Conservation (phyloP, 2,797 vertebrate genomes). For the Microcaecilia unicolor region DNA sequence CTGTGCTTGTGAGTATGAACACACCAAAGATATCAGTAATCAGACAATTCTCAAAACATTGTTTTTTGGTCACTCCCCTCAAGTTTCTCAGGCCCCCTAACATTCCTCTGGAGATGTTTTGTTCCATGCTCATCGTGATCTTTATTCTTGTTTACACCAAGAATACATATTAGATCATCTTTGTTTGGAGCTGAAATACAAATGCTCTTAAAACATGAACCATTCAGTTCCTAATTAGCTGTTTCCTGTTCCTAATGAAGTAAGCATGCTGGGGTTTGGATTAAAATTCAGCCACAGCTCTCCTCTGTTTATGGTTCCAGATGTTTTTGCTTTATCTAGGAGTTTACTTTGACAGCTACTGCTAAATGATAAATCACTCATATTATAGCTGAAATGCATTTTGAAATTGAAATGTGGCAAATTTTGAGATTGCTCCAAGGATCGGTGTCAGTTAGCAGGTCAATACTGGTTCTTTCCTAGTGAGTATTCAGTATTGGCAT, state of each 20-base stretch:
- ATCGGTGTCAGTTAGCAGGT: constrained; percentile 43
- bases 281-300: constrained; percentile 65
- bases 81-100: constrained; percentile 20
- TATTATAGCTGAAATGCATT: constrained; percentile 62
- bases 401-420: constrained; percentile 64
- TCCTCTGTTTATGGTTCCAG: constrained; percentile 65
- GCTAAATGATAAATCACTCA: constrained; percentile 72
- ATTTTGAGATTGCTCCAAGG: constrained; percentile 46
- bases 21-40: too few relatives aligned
- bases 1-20: too few relatives aligned
- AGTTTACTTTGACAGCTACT: constrained; percentile 64
- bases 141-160: constrained; percentile 50
- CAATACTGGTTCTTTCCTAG: constrained; percentile 33
- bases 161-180: constrained; percentile 48
- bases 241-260: constrained; percentile 63
- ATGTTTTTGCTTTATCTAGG: constrained; percentile 73
- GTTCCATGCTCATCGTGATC: constrained; percentile 28
- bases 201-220: constrained; percentile 50
- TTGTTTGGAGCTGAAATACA: constrained; percentile 39
- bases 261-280: constrained; percentile 50
- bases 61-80: too few relatives aligned
- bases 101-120: constrained; percentile 21
- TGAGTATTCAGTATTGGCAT: constrained; percentile 24
- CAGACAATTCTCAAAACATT: too few relatives aligned
- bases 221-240: constrained; percentile 63